Evolutionary conservation across 2,113 vertebrate species (phyloP).

Genomic region (Mormyrus iriodes): DNA sequence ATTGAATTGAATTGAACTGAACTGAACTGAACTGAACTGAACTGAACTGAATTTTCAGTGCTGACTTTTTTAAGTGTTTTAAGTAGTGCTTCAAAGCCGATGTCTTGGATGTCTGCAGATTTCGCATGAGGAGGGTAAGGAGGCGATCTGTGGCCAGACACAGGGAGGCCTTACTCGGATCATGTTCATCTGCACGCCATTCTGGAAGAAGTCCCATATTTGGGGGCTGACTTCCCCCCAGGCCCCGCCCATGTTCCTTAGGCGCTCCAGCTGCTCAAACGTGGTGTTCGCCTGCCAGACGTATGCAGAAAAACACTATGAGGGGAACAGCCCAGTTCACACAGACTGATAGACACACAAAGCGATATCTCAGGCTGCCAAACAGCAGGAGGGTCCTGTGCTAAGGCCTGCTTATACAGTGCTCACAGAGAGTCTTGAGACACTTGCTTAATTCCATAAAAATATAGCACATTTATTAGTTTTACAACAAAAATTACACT

Average conservation of each 20-base stretch:
- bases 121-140: neutral
- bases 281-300: slow-evolving; percentile 81
- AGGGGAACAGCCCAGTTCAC: neutral
- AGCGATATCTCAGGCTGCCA: neutral
- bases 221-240: slow-evolving; percentile 92
- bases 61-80: neutral
- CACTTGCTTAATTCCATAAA: neutral
- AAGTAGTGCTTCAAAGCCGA: neutral
- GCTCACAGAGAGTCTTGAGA: too few relatives aligned
- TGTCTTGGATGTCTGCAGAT: neutral
- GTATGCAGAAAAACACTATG: slow-evolving; percentile 25
- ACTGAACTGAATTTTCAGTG: too few relatives aligned
- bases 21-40: too few relatives aligned
- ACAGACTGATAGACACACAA: neutral
- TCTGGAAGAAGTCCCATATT: slow-evolving; percentile 82
- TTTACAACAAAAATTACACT: too few relatives aligned
- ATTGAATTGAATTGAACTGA: too few relatives aligned
- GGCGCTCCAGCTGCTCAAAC: slow-evolving; percentile 81
- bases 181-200: slow-evolving; percentile 83
- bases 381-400: neutral
- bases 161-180: slow-evolving; percentile 69
- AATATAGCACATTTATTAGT: neutral
- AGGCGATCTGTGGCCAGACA: neutral
- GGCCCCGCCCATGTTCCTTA: slow-evolving; percentile 69
- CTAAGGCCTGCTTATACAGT: neutral